Base-by-base conservation (phyloP, 2,113 vertebrate genomes). In the Malurus melanocephalus region DNA sequence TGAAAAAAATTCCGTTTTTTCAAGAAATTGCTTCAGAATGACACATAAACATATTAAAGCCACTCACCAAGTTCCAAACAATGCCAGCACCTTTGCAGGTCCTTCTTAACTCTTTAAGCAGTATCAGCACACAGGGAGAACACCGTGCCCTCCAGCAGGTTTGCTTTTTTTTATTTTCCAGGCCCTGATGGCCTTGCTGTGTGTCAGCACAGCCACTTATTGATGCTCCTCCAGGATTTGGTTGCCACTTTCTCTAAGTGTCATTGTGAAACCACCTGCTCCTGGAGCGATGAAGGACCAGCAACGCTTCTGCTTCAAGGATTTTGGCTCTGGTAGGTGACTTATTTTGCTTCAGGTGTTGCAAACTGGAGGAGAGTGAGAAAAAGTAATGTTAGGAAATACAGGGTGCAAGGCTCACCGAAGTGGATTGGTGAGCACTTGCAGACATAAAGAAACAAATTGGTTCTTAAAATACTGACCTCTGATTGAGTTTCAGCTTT, bases 131-230 rank as follows among this genome's bases (percentile, higher is more conserved):
- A 3, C 24, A 32, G 57, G 68, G 30, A 55, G 19, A 53, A 9
- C 28, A 51, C 19, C 0, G 0, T 49, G 77, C 61, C 73, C 17
- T 67, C 21, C 9, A 16, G 33, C 94, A 97, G 96, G 95, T 62
- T 98, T 98, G 74, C 96, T 99, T 67, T 98, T 98, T 98, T 98
- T 85, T 98, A 94, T 80, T 98, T 95, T 87, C 98, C 97, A 0
- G 76, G 98, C 51, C 95, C 90, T 13, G 93, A 57, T 42, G 94
- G 97, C 5, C 96, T 97, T 2, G 88, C 65, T 5, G 93, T 98
- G 92, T 98, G 98, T 76, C 95, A 98, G 64, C 98, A 98, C 86
- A 94, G 98, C 71, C 98, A 98, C 94, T 89, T 96, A 1, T n/a
- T 98, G 87, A 96, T 98, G 82, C 93, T 98, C 30, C 95, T 38